phyloP scores from a whole-genome alignment of 2,113 vertebrate species.

The Channa argus region DNA sequence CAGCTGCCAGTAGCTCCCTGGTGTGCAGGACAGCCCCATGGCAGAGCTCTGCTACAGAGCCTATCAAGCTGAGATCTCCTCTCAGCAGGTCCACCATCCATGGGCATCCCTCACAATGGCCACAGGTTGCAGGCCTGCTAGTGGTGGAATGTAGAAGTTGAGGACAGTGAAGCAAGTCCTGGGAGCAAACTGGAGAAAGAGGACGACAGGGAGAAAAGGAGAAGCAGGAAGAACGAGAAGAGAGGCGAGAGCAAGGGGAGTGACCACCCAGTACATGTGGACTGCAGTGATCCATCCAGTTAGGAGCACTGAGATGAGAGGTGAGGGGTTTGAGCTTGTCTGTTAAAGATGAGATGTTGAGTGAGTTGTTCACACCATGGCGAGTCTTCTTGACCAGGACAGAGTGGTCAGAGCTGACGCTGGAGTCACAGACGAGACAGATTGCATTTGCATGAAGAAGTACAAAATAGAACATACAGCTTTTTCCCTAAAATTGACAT shows the following conservation, averaged over 20 bases:
- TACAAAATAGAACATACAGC: background rate
- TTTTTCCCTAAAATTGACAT: no score
- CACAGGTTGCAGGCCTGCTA: constrained; percentile 33
- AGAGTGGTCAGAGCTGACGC: constrained; percentile 55
- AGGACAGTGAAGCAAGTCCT: constrained; percentile 10
- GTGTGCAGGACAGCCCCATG: constrained; percentile 58
- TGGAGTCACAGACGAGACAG: constrained; percentile 32
- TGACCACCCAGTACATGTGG: constrained; percentile 3
- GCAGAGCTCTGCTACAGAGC: constrained; percentile 59
- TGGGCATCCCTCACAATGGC: constrained; percentile 48
- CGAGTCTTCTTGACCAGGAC: constrained; percentile 5
- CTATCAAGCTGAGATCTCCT: constrained; percentile 45
- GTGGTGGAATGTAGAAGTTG: background rate
- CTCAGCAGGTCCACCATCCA: constrained; percentile 65
- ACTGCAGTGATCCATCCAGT: constrained; percentile 26
- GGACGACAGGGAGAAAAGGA: constrained; percentile 14
- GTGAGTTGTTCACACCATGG: constrained; percentile 12
- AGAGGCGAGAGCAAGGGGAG: constrained; percentile 33
- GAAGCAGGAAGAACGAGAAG: constrained; percentile 27
- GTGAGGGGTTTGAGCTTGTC: constrained; percentile 19
- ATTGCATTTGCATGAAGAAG: background rate
- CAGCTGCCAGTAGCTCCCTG: constrained; percentile 54
- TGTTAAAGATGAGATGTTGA: constrained; percentile 10
- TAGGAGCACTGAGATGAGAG: constrained; percentile 28
- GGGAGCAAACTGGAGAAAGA: constrained; percentile 32